Evolutionary conservation across 64 coral and sea anemone genomes (phyloP).

Genomic region (Stylophora pistillata): DNA sequence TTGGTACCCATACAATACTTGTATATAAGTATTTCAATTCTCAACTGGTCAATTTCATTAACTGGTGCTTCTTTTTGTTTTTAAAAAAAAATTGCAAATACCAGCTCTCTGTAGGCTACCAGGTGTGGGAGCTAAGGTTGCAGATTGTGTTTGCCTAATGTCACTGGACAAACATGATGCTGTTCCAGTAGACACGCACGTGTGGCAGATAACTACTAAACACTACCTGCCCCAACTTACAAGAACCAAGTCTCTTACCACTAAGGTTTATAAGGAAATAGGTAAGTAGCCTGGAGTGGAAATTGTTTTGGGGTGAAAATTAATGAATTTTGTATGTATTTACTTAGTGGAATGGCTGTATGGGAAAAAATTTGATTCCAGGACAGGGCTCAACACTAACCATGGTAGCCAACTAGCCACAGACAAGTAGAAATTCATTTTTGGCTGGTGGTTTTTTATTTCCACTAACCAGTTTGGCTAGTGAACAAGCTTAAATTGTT

Average conservation of each 20-base stretch:
- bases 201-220: conserved; percentile 86
- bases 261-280: conserved; percentile 88
- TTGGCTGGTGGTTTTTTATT: too few relatives aligned
- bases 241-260: conserved; percentile 86
- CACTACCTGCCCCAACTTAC: conserved; percentile 78
- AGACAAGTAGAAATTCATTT: too few relatives aligned
- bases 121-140: conserved; percentile 87
- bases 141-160: conserved; percentile 91
- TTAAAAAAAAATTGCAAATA: too few relatives aligned
- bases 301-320: too few relatives aligned
- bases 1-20: too few relatives aligned
- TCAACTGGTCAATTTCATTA: too few relatives aligned
- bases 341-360: not conserved
- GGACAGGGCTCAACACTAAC: too few relatives aligned
- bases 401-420: too few relatives aligned
- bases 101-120: conserved; percentile 72
- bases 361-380: not conserved
- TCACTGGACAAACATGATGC: conserved; percentile 82
- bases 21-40: too few relatives aligned
- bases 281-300: conserved; percentile 31
- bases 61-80: too few relatives aligned
- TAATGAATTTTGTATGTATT: not conserved
- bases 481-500: too few relatives aligned
- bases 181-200: conserved; percentile 84
- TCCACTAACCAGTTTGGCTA: too few relatives aligned